phyloP scores from a whole-genome alignment of 1,140 invertebrate genomes.

The Cepaea nemoralis region DNA sequence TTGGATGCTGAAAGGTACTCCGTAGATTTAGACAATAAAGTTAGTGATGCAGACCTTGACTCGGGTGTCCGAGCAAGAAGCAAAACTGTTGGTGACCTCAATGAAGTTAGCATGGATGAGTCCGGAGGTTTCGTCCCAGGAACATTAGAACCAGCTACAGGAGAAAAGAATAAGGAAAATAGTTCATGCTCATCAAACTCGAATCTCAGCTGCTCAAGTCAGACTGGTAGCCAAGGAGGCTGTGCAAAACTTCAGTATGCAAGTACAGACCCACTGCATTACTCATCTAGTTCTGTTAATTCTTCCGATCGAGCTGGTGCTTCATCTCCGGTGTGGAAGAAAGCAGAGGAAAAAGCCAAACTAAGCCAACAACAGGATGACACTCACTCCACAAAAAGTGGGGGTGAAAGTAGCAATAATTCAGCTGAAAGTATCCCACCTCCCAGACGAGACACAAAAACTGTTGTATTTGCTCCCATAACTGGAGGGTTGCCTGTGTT shows the following conservation, averaged over 20 bases:
- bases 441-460: conserved; percentile 54
- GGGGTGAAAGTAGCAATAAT: conserved; percentile 39
- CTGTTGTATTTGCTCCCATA: conserved; percentile 50
- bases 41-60: conserved; percentile 76
- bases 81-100: conserved; percentile 87
- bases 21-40: conserved; percentile 82
- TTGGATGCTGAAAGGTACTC: conserved; percentile 84
- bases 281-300: conserved; percentile 78
- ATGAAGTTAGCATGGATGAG: conserved; percentile 83
- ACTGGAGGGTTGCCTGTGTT: conserved; percentile 39
- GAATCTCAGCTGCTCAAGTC: conserved; percentile 79
- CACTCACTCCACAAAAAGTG: conserved; percentile 33
- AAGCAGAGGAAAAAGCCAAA: conserved; percentile 64
- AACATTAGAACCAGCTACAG: conserved; percentile 67
- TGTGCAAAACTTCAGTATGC: conserved; percentile 93
- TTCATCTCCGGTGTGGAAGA: conserved; percentile 90
- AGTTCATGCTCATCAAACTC: conserved; percentile 79
- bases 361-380: conserved; percentile 34
- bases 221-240: conserved; percentile 46
- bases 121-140: conserved; percentile 79
- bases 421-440: conserved; percentile 41
- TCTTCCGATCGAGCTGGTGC: conserved; percentile 64
- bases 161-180: conserved; percentile 59
- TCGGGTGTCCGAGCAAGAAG: conserved; percentile 85
- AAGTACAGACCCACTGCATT: conserved; percentile 90